phyloP scores from a whole-genome alignment of 2,888 invertebrate species.

The Catotricha subobsoleta region DNA sequence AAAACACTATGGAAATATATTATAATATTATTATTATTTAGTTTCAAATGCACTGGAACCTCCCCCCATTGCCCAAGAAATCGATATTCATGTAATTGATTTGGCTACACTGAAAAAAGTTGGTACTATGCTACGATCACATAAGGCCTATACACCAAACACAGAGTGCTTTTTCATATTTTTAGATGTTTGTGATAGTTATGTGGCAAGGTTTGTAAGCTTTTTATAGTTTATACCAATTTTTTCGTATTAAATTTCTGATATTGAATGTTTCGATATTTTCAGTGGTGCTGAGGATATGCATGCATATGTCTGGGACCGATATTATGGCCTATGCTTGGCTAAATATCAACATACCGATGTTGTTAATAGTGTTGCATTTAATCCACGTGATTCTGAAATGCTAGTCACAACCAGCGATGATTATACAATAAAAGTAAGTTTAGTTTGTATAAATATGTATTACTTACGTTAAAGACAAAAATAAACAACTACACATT shows the following conservation, averaged over 20 bases:
- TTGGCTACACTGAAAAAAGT: constrained; percentile 54
- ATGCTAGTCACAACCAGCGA: constrained; percentile 71
- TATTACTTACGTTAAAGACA: too few species aligned
- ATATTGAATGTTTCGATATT: too few species aligned
- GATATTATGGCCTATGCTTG: constrained; percentile 62
- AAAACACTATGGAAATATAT: constrained; percentile 27
- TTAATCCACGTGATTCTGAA: constrained; percentile 61
- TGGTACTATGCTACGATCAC: constrained; percentile 58
- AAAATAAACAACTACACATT: not conserved
- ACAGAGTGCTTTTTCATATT: constrained; percentile 77
- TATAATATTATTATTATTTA: constrained; percentile 46
- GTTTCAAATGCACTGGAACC: constrained; percentile 61
- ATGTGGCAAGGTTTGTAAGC: constrained; percentile 55
- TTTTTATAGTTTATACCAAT: constrained; percentile 1
- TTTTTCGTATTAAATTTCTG: too few species aligned
- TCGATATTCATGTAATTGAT: constrained; percentile 74
- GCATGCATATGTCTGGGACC: constrained; percentile 69
- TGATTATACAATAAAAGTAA: constrained; percentile 51
- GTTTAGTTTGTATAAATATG: too few species aligned
- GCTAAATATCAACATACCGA: constrained; percentile 57
- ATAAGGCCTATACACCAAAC: constrained; percentile 67
- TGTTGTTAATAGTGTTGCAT: constrained; percentile 72
- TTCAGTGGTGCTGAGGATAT: constrained; percentile 67
- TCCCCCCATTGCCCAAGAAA: constrained; percentile 71
- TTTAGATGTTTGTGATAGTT: constrained; percentile 62